Percentiles rank a stretch among this genome's conserved stretches.
Conservation (phyloP, 1,140 invertebrate species). For the Drosophila pectinifera region DNA sequence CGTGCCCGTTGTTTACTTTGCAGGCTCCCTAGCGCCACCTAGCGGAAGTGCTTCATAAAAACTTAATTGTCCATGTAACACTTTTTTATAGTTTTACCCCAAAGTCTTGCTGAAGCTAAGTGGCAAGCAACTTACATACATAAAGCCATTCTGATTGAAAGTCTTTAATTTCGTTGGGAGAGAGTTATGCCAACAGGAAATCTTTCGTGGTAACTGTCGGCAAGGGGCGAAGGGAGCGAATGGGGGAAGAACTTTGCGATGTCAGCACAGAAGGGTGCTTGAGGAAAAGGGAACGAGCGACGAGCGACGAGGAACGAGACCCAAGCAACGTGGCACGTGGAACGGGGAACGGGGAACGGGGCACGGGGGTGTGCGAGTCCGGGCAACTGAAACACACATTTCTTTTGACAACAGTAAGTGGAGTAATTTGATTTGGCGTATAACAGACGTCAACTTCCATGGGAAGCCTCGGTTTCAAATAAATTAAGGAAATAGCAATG, state of each 20-base stretch:
- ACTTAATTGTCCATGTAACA: slow-evolving; percentile 80
- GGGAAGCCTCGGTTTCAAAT: slow-evolving; percentile 4
- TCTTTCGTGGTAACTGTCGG: slow-evolving; percentile 9
- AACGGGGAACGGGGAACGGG: background rate
- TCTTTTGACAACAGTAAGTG: slow-evolving; percentile 18
- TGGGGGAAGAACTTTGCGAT: slow-evolving; percentile 7
- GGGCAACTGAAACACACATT: slow-evolving; percentile 6
- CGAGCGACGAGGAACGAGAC: background rate
- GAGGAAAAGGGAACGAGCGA: background rate
- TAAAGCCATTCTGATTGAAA: slow-evolving; percentile 52
- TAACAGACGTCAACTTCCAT: slow-evolving; percentile 13
- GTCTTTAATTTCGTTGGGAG: slow-evolving; percentile 43
- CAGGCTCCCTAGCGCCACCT: slow-evolving; percentile 67
- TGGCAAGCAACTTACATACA: slow-evolving; percentile 37
- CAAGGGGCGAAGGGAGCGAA: background rate
- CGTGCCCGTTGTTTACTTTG: slow-evolving; percentile 59
- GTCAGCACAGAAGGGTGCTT: slow-evolving; percentile 18
- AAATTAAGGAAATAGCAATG: slow-evolving; percentile 4
- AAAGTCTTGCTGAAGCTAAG: slow-evolving; percentile 41
- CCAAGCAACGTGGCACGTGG: background rate
- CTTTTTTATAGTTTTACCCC: slow-evolving; percentile 53
- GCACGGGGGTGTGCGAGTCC: slow-evolving; percentile 3
- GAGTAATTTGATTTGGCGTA: slow-evolving; percentile 27
- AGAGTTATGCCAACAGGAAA: slow-evolving; percentile 21
- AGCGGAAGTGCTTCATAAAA: slow-evolving; percentile 80